phyloP scores from a whole-genome alignment of 2,888 invertebrate species.

The Scaptomyza reducta region DNA sequence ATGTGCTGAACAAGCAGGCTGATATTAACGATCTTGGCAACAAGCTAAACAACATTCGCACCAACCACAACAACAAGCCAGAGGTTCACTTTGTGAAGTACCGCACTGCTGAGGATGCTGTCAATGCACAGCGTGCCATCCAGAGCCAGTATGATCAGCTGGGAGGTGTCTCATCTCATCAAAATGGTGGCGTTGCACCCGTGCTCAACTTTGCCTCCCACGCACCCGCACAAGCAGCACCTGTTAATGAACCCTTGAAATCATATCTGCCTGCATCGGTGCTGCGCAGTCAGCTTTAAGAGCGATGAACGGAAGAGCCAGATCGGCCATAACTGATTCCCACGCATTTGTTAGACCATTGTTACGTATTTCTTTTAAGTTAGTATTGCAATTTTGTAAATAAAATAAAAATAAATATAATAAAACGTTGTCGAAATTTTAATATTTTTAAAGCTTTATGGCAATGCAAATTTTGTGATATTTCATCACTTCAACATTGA shows the following conservation, averaged over 20 bases:
- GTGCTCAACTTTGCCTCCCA: slow-evolving; percentile 78
- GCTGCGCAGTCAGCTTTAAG: slow-evolving; percentile 65
- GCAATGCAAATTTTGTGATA: slow-evolving; percentile 37
- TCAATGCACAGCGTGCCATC: slow-evolving; percentile 79
- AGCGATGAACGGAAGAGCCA: slow-evolving; percentile 21
- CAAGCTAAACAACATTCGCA: slow-evolving; percentile 70
- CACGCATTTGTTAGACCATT: slow-evolving; percentile 47
- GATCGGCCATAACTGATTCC: slow-evolving; percentile 40
- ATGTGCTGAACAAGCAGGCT: slow-evolving; percentile 80
- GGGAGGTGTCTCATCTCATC: slow-evolving; percentile 66
- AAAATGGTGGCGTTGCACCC: slow-evolving; percentile 78
- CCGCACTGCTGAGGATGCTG: slow-evolving; percentile 80
- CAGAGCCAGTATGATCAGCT: slow-evolving; percentile 79
- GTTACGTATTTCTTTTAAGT: slow-evolving; percentile 46
- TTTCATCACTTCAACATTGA: slow-evolving; percentile 49
- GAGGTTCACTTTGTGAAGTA: slow-evolving; percentile 83
- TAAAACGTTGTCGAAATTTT: slow-evolving; percentile 11
- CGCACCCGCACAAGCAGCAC: slow-evolving; percentile 34
- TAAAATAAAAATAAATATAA: slow-evolving; percentile 30
- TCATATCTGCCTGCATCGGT: slow-evolving; percentile 73
- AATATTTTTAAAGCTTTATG: slow-evolving; percentile 15
- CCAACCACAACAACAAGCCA: slow-evolving; percentile 72
- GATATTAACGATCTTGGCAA: slow-evolving; percentile 72
- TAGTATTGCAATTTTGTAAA: slow-evolving; percentile 48
- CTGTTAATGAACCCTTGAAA: slow-evolving; percentile 48